Evolutionary conservation across 1,140 invertebrate species (phyloP).

Genomic region (Bombus picipes): DNA sequence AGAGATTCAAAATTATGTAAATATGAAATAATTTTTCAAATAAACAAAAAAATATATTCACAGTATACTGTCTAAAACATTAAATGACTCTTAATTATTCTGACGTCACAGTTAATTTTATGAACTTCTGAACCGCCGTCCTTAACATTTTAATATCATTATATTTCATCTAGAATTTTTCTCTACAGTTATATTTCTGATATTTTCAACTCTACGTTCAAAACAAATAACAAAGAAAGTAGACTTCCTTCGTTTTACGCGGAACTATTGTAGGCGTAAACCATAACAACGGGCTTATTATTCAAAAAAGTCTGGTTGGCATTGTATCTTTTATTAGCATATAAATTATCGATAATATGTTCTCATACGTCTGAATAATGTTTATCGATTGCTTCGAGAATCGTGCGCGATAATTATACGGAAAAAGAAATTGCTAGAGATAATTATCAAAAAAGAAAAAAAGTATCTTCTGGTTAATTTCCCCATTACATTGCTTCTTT

Average conservation of each 20-base stretch:
- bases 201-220: not conserved
- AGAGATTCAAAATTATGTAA: no score
- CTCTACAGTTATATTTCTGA: not conserved
- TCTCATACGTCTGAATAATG: not conserved
- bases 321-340: slow-evolving; percentile 41
- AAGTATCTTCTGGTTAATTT: not conserved
- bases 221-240: not conserved
- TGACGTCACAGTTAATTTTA: no score
- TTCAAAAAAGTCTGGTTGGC: slow-evolving; percentile 3
- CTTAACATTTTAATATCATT: no score
- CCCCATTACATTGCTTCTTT: not conserved
- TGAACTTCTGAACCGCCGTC: no score
- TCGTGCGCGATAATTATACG: slow-evolving; percentile 10
- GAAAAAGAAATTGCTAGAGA: not conserved
- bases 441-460: slow-evolving; percentile 3
- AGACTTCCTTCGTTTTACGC: not conserved
- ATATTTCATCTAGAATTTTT: not conserved
- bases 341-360: slow-evolving; percentile 29
- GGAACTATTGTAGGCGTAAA: not conserved
- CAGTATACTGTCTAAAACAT: no score
- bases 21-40: no score
- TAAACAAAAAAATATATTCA: no score
- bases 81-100: no score
- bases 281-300: not conserved
- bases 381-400: slow-evolving; percentile 4